These are phyloP conservation scores for Tenualosa thibaudeaui DNA, from an alignment of 2,797 vertebrate species.

Conservation along the genomic window DNA sequence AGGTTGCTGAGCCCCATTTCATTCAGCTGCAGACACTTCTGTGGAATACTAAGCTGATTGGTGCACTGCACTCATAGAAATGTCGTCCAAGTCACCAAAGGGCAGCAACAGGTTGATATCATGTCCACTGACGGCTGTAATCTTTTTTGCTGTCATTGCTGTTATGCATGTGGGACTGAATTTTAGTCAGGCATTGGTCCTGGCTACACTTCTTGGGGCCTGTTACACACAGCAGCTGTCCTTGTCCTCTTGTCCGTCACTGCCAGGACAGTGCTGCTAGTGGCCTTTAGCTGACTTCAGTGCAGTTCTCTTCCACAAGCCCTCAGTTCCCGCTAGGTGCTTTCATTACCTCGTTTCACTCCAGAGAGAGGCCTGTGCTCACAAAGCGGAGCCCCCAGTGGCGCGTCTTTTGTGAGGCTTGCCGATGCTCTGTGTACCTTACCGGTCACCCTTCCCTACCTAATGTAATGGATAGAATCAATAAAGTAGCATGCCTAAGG, in stretches of 20 bases:
- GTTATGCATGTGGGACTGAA: too few species aligned
- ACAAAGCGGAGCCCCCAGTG: conserved; percentile 43
- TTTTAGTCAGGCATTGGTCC: conserved; percentile 18
- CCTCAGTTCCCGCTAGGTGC: background rate
- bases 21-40: background rate
- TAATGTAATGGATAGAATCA: conserved; percentile 48
- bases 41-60: conserved; percentile 3
- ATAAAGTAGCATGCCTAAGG: conserved; percentile 55
- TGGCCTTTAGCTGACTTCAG: conserved; percentile 52
- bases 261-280: conserved; percentile 66
- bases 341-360: conserved; percentile 48
- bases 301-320: conserved; percentile 13
- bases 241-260: conserved; percentile 67
- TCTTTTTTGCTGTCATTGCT: background rate
- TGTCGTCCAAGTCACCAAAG: conserved; percentile 1
- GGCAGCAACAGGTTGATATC: background rate
- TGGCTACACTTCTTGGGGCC: conserved; percentile 51
- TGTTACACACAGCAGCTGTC: conserved; percentile 70
- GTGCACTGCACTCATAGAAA: background rate
- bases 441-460: conserved; percentile 42
- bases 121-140: background rate
- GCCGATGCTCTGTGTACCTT: background rate
- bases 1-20: conserved; percentile 33
- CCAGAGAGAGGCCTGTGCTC: conserved; percentile 49
- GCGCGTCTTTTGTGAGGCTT: conserved; percentile 29